phyloP scores from a whole-genome alignment of 2,113 vertebrate species.

The Pristiophorus japonicus region DNA sequence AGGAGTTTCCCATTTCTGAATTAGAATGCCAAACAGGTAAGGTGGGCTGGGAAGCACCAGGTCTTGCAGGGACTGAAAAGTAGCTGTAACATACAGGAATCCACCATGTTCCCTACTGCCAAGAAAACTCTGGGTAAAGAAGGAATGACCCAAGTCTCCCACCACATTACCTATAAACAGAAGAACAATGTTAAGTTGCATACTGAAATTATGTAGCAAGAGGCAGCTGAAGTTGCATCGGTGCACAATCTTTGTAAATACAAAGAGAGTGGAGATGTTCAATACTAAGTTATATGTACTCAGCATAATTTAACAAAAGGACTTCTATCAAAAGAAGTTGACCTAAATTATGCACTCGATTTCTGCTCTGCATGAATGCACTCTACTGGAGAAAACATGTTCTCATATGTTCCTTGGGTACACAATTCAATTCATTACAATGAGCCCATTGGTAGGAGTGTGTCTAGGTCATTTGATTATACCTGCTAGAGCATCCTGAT shows the following conservation, averaged over 20 bases:
- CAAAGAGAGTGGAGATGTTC: neutral
- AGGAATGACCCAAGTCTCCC: slow-evolving; percentile 89
- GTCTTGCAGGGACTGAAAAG: slow-evolving; percentile 92
- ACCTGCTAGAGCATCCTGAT: slow-evolving; percentile 89
- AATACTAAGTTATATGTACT: neutral
- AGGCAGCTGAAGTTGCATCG: neutral
- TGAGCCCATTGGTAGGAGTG: neutral
- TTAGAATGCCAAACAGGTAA: slow-evolving; percentile 89
- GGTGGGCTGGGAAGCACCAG: slow-evolving; percentile 87
- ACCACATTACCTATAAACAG: slow-evolving; percentile 76
- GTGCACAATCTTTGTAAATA: neutral
- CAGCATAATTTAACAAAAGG: neutral
- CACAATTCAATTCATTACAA: neutral
- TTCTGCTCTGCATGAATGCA: neutral
- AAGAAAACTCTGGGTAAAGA: slow-evolving; percentile 93
- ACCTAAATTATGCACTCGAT: neutral
- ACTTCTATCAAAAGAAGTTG: neutral
- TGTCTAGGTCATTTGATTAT: neutral
- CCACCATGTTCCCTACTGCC: slow-evolving; percentile 94
- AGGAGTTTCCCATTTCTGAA: slow-evolving; percentile 98
- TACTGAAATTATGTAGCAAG: neutral
- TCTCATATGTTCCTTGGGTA: neutral
- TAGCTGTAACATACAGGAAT: slow-evolving; percentile 86
- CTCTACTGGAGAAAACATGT: neutral
- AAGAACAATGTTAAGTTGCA: neutral